A percentile compares a stretch with the other conserved stretches of the same genome.
Evolutionary conservation across 2,797 vertebrate species (phyloP).

Genomic region (Brachyrhaphis roseni): DNA sequence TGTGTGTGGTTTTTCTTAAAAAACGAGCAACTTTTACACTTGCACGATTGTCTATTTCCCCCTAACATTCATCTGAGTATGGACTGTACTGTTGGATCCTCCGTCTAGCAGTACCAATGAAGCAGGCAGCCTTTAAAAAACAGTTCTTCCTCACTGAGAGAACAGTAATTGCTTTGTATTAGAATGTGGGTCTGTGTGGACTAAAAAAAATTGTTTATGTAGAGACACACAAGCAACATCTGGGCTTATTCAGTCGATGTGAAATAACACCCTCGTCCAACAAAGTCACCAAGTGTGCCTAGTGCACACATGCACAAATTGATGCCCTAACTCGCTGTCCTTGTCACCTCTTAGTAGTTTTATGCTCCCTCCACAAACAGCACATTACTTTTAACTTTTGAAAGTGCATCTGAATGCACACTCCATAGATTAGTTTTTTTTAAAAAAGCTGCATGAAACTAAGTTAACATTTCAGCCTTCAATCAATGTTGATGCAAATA

Average conservation of each 20-base stretch:
- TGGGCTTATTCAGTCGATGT: conserved; percentile 56
- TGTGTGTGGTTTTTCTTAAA: too few species aligned
- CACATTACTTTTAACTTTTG: not conserved
- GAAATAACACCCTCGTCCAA: conserved; percentile 52
- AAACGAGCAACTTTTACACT: not conserved
- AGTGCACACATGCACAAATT: not conserved
- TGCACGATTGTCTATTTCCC: not conserved
- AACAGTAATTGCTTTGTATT: conserved; percentile 55
- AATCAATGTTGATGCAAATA: not conserved
- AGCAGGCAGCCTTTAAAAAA: conserved; percentile 19
- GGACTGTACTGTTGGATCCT: conserved; percentile 9
- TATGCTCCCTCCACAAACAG: not conserved
- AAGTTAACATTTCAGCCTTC: not conserved
- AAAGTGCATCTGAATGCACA: not conserved
- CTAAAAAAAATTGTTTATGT: conserved; percentile 30
- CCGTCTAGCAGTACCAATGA: conserved; percentile 47
- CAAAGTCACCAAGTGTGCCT: conserved; percentile 14
- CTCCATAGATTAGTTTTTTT: not conserved
- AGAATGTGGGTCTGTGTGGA: not conserved
- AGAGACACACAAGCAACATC: conserved; percentile 52
- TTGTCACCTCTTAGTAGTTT: not conserved
- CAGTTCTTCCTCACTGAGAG: conserved; percentile 18
- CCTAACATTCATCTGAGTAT: not conserved
- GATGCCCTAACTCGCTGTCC: conserved; percentile 2
- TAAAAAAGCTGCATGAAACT: not conserved